These are phyloP conservation scores for Cephalopholis sonnerati DNA, from an alignment of 2,113 vertebrate species.

Conservation along the genomic window DNA sequence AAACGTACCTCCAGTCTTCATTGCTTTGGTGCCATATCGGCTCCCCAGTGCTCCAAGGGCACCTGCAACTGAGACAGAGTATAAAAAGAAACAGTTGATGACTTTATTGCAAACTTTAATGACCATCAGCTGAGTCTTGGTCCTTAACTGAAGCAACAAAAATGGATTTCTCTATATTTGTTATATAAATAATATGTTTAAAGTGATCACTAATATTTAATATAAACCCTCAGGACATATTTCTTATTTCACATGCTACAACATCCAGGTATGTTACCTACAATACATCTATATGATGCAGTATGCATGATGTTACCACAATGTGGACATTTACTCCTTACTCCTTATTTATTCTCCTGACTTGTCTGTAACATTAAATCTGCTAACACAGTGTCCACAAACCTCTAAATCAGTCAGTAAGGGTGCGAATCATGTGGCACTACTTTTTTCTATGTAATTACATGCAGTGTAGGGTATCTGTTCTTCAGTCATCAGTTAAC, in stretches of 20 bases:
- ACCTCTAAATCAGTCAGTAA: background rate
- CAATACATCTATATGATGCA: background rate
- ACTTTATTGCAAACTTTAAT: background rate
- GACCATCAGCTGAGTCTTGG: background rate
- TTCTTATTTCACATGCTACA: background rate
- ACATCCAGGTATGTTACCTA: background rate
- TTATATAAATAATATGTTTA: background rate
- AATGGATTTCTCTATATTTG: background rate
- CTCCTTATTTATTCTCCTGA: background rate
- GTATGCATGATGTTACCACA: background rate
- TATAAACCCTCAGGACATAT: background rate
- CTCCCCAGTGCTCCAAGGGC: constrained; percentile 72
- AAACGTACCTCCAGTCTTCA: constrained; percentile 75
- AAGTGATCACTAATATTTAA: background rate
- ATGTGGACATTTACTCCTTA: background rate
- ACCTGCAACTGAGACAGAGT: constrained; percentile 56
- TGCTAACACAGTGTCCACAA: background rate
- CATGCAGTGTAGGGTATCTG: background rate
- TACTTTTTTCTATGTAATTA: background rate
- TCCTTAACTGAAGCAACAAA: background rate
- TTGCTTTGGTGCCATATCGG: constrained; percentile 75
- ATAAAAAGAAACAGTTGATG: background rate
- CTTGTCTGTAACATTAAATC: background rate
- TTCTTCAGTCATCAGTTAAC: background rate
- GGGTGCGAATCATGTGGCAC: background rate